Evolutionary conservation across 2,113 vertebrate genomes (phyloP), one percentile per base, ranked within the genome.

Genomic region (Mirza zaza): DNA sequence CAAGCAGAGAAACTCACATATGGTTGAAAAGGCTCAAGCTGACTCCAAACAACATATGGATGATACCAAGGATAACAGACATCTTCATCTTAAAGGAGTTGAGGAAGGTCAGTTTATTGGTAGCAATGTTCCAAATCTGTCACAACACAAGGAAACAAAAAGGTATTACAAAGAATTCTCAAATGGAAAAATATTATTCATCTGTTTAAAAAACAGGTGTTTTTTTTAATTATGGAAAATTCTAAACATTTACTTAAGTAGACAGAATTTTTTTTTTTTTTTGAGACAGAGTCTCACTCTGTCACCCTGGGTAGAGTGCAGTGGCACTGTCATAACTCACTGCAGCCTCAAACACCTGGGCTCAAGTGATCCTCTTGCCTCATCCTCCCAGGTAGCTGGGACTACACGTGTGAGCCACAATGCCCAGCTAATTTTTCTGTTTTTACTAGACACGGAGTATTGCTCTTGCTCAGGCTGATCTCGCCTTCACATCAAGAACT

Each of bases 1-100:
- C 65, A 65, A 91, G 91, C 52, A 25, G 27, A 81, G 32, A 34
- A 8, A 87, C 99, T 98, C 95, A 99, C 99, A 99, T 98, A 70
- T 99, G 99, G 98, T 99, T 99, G 97, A 99, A 99, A 36, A 99
- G 99, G 94, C 99, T 99, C 97, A 99, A 97, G 0, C 98, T 97
- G n/a, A 99, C 99, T 63, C 99, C 99, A 94, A 99, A 99, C 50
- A 99, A 88, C 99, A 99, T 99, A 96, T 99, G 99, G 97, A 99
- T 98, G 93, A 99, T 99, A 48, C 99, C 99, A 71, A 99, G 98
- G 95, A 99, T 98, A 45, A 99, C 98, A 2, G 99, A 99, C 99
- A 99, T 99, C 98, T 99, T 99, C 99, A 99, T 99, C 97, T 99
- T 99, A 92, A 99, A 99, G 2, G 99, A 99, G 98, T 99, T 99